Percentiles rank a stretch among this genome's conserved stretches.
Conservation (phyloP, 2,797 vertebrate genomes). For the Emys orbicularis region DNA sequence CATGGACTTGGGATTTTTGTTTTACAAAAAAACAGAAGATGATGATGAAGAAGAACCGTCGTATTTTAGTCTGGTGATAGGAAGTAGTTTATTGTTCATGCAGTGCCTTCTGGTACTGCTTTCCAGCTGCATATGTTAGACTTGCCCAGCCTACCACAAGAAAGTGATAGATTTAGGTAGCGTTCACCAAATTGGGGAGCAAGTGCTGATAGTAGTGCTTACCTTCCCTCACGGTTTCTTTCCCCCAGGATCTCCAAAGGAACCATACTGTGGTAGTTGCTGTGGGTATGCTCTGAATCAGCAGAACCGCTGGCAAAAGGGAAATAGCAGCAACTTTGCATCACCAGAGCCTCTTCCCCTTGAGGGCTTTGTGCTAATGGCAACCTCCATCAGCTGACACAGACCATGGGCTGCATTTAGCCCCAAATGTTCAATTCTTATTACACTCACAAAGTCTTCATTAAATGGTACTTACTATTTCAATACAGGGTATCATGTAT, state of each 20-base stretch:
- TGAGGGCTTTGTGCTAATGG: constrained; percentile 70
- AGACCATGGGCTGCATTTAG: not conserved
- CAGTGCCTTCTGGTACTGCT: not conserved
- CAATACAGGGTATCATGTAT: constrained; percentile 35
- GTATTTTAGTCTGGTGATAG: not conserved
- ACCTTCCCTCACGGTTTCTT: constrained; percentile 45
- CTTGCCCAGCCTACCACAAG: constrained; percentile 24
- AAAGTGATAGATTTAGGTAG: not conserved
- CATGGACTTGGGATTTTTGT: not conserved
- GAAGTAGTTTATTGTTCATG: not conserved
- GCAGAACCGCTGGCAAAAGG: constrained; percentile 62
- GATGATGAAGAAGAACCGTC: not conserved
- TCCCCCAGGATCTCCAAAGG: constrained; percentile 35
- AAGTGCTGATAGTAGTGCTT: constrained; percentile 6
- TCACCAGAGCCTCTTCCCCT: constrained; percentile 67
- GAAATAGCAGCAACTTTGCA: constrained; percentile 74
- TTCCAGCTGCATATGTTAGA: accelerated
- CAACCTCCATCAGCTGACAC: constrained; percentile 60
- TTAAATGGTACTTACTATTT: not conserved
- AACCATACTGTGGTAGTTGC: constrained; percentile 54
- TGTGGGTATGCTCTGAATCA: constrained; percentile 70
- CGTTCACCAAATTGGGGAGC: not conserved
- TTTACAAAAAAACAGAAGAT: not conserved
- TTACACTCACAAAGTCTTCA: constrained; percentile 29
- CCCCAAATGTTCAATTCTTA: constrained; percentile 61